Evolutionary conservation across 2,113 vertebrate genomes (phyloP).

Genomic region (Poicephalus gulielmi): DNA sequence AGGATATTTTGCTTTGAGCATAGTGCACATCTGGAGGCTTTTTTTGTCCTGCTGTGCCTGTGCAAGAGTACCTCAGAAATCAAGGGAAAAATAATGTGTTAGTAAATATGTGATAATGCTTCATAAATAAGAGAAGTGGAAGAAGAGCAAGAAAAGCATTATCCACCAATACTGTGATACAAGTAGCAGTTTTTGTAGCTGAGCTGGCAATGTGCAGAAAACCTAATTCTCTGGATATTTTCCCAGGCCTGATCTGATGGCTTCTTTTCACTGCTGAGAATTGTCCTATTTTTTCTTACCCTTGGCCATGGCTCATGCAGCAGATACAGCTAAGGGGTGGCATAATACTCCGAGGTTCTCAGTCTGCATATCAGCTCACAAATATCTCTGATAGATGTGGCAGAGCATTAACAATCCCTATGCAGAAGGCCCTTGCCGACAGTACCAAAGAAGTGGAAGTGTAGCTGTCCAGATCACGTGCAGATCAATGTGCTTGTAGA

Average conservation of each 20-base stretch:
- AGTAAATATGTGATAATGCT: neutral
- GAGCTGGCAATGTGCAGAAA: neutral
- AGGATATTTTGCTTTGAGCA: constrained; percentile 8
- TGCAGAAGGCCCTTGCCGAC: neutral
- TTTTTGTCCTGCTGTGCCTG: constrained; percentile 30
- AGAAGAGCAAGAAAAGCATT: neutral
- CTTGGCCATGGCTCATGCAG: neutral
- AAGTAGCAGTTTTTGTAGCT: neutral
- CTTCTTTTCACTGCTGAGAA: neutral
- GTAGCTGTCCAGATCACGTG: neutral
- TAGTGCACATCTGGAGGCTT: neutral
- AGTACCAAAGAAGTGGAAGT: neutral
- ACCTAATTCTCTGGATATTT: neutral
- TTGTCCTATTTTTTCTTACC: neutral
- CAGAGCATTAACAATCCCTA: neutral
- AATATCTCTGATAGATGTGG: neutral
- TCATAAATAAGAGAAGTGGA: neutral
- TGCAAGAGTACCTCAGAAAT: neutral
- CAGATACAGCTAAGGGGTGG: neutral
- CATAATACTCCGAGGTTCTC: neutral
- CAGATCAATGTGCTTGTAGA: neutral
- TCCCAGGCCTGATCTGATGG: neutral
- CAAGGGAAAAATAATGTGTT: neutral
- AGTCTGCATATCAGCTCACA: neutral
- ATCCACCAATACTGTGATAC: neutral